Evolutionary conservation across 2,113 vertebrate genomes (phyloP), one percentile per base, ranked within the genome.

Genomic region (Anarhynchus alexandrinus): DNA sequence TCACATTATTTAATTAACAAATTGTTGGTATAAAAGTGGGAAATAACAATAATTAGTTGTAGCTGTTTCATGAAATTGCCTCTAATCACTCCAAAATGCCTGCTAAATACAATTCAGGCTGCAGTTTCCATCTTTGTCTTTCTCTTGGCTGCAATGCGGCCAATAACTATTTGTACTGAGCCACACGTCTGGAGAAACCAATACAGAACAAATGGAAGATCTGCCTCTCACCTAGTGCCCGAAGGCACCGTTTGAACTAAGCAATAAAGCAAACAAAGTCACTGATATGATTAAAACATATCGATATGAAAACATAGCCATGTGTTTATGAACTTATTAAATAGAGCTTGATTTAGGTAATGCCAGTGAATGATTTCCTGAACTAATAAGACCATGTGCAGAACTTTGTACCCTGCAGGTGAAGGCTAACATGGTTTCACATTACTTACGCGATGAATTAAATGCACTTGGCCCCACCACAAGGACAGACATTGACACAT

Each of bases 391-490:
- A 84, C 22, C 70, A 5, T 11, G 34, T 5, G 61, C 61, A 82
- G 90, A 94, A 93, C 96, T 96, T 96, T 93, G 96, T 87, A 96
- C 96, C 78, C 90, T 90, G 82, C 36, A 72, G 87, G 43, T 67
- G 65, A 86, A 82, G 36, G 61, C 77, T 74, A 64, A 83, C 81
- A 0, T 9, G 45, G 66, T 91, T 82, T 93, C 54, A 80, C 11
- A 0, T 76, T 73, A 42, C 30, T 88, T 69, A 21, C 23, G 66
- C 49, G 74, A 90, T 38, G 43, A 72, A 77, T 73, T 79, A 20
- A 69, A 49, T 38, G 58, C 19, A 8, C 78, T 64, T 72, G 82
- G 78, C 84, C 47, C 27, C 82, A 45, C 43, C 30, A 6, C 82
- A 54, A 69, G 71, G 52, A 43, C 91, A 95, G n/a, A 30, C 82